These are phyloP conservation scores for Phortica magna DNA, from an alignment of 2,888 invertebrate genomes.

Conservation along the genomic window DNA sequence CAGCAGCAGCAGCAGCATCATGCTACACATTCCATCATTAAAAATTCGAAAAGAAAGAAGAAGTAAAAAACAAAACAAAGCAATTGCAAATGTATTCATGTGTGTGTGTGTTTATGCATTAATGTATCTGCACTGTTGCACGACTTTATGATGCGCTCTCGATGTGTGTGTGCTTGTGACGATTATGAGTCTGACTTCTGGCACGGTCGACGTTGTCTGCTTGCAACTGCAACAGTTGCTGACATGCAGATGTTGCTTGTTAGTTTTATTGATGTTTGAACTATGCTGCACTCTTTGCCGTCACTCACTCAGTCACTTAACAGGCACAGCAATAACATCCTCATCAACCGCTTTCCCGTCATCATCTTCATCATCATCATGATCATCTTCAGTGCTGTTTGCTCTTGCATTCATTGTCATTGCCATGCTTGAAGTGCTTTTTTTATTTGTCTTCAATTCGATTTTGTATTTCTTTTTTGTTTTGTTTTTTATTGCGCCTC, in stretches of 20 bases:
- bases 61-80: constrained; percentile 23
- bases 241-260: constrained; percentile 21
- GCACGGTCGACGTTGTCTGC: neutral
- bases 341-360: neutral
- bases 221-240: constrained; percentile 17
- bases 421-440: constrained; percentile 22
- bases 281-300: neutral
- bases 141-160: neutral
- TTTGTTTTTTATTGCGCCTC: neutral
- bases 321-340: neutral
- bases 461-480: neutral
- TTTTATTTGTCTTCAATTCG: neutral
- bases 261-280: constrained; percentile 19
- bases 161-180: neutral
- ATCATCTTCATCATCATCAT: neutral
- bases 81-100: neutral
- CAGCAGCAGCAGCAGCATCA: neutral
- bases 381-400: neutral
- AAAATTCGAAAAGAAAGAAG: neutral
- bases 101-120: neutral
- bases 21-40: constrained; percentile 31
- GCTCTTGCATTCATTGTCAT: constrained; percentile 26
- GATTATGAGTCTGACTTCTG: constrained; percentile 3
- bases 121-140: neutral
- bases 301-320: constrained; percentile 10